Base-by-base conservation (phyloP, 2,113 vertebrate species). In the Oryzias melastigma region DNA sequence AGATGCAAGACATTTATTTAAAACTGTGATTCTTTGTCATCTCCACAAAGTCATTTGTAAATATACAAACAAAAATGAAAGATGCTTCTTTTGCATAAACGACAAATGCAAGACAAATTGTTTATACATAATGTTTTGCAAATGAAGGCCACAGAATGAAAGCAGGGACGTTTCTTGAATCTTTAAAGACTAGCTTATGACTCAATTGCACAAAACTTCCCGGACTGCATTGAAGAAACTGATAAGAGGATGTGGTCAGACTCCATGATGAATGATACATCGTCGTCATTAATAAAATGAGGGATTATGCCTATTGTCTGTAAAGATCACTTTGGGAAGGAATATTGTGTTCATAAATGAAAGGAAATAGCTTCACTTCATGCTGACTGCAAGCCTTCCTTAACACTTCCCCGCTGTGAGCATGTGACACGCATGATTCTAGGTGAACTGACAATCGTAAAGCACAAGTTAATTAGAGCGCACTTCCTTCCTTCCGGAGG, bases 121-220 rank as follows among this genome's bases (percentile, higher is more conserved):
- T 29, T 52, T 35, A 20, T 8, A 35, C 8, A 35, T 35, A 35
- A 35, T 35, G 7, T 8, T 35, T 35, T 35, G 29, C 8, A 35
- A 16, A 27, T 52, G 22, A 52, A 14, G 5, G 52, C 66, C 44
- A 68, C 53, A 67, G 66, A 59, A 75, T 71, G 66, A 71, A 35
- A 69, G 54, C 13, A 51, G 55, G 71, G 17, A 25, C 17, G 1
- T 71, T 67, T 58, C 24, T 52, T 24, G 40, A 5, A 52, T 58
- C 62, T 76, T 57, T 76, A 72, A 78, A 67, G 68, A 25, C 25
- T 35, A 62, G 65, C 40, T 0, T 5, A 64, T 58, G 64, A 66
- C 47, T 76, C 42, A 42, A 44, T 27, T 42, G 14, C 19, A 51
- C n/a, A 53, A 55, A 65, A 41, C 16, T 44, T 27, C 58, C 13